Percentiles rank a stretch among this genome's conserved stretches.
These are phyloP conservation scores for Antheraea yamamai DNA, from an alignment of 2,888 invertebrate genomes.

Conservation along the genomic window DNA sequence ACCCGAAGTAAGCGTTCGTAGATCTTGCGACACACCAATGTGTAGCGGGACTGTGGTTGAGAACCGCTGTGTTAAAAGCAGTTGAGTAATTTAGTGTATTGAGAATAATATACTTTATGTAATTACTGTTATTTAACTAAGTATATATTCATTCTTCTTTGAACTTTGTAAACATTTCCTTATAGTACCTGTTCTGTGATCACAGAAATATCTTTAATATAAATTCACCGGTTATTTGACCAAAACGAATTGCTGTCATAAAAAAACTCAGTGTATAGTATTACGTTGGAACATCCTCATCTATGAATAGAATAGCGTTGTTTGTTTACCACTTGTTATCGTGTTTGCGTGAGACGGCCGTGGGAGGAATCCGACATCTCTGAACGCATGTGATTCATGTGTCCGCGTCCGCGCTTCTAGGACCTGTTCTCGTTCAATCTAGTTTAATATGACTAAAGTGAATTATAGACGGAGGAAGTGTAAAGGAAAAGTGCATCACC, in stretches of 20 bases:
- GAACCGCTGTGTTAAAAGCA: background rate
- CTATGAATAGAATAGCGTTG: slow-evolving; percentile 42
- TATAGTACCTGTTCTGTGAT: background rate
- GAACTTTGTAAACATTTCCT: background rate
- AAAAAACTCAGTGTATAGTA: slow-evolving; percentile 20
- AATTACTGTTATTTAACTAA: background rate
- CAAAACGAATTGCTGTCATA: slow-evolving; percentile 15
- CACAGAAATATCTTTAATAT: slow-evolving; percentile 3
- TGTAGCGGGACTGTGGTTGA: too few relatives aligned
- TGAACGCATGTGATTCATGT: slow-evolving; percentile 33
- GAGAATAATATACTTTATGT: too few relatives aligned
- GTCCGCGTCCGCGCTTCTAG: slow-evolving; percentile 17
- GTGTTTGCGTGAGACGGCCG: slow-evolving; percentile 31
- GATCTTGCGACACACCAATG: too few relatives aligned
- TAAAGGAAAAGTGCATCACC: slow-evolving; percentile 65
- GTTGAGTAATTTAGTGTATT: background rate
- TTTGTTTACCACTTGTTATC: slow-evolving; percentile 50
- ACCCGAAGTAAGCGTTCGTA: too few relatives aligned
- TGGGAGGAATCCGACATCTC: slow-evolving; percentile 41
- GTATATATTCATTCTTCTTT: background rate
- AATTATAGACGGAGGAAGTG: slow-evolving; percentile 44
- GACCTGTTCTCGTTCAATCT: slow-evolving; percentile 17
- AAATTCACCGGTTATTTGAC: slow-evolving; percentile 17
- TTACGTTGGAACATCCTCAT: slow-evolving; percentile 28
- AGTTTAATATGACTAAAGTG: slow-evolving; percentile 25